Conservation (phyloP, 2,113 vertebrate species). For the Potamarius usumacintae region DNA sequence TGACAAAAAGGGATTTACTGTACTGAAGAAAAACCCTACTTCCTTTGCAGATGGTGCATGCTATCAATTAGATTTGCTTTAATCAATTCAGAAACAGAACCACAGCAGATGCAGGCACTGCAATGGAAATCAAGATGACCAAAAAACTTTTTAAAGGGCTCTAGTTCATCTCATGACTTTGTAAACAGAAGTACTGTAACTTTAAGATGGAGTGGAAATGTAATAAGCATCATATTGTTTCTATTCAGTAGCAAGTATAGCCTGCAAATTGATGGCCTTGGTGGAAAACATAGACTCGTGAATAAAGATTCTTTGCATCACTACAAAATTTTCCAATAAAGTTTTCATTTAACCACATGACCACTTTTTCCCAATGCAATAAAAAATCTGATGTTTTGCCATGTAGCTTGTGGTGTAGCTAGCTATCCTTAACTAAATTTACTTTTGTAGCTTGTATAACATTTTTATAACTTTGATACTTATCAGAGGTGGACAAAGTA, state of each 20-base stretch:
- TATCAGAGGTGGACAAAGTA: no score
- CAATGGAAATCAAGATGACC: neutral
- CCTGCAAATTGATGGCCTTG: neutral
- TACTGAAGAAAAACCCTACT: neutral
- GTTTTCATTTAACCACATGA: neutral
- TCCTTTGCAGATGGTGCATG: conserved; percentile 18
- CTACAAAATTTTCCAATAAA: neutral
- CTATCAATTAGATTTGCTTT: conserved; percentile 28
- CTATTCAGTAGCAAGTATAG: neutral
- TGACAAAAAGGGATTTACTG: conserved; percentile 25
- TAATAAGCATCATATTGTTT: neutral
- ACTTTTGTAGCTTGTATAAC: no score
- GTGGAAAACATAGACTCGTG: neutral
- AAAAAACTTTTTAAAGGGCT: neutral
- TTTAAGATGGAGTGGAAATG: neutral
- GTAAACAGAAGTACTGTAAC: neutral
- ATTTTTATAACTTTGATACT: no score
- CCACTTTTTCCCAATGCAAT: neutral
- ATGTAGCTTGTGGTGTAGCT: neutral
- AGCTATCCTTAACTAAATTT: neutral
- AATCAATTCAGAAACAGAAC: conserved; percentile 7
- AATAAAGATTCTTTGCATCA: neutral
- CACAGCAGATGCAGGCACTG: neutral
- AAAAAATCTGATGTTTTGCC: neutral
- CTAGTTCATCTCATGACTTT: conserved; percentile 1